Percentiles rank a stretch among this genome's conserved stretches.
These are phyloP conservation scores for Toxotes chatareus DNA, from an alignment of 2,113 vertebrate species.

Conservation along the genomic window DNA sequence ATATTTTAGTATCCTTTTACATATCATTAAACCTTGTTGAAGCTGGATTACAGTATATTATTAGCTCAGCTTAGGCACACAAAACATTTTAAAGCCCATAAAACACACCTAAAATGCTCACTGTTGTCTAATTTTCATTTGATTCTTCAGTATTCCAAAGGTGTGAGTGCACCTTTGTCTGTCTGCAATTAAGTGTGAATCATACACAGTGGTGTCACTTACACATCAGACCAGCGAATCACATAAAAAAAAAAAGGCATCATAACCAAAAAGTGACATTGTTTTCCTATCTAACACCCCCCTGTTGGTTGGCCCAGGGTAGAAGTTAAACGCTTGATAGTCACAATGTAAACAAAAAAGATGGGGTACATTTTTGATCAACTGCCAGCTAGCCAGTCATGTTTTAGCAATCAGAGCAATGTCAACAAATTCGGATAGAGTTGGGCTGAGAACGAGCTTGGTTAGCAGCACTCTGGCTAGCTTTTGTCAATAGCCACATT, in stretches of 20 bases:
- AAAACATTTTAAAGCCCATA: slow-evolving; percentile 3
- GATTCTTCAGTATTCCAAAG: background rate
- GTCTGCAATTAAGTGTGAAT: background rate
- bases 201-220: background rate
- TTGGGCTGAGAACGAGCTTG: background rate
- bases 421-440: background rate
- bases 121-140: background rate
- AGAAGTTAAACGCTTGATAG: no score
- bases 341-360: no score
- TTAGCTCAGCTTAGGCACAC: slow-evolving; percentile 24
- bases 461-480: background rate
- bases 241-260: background rate
- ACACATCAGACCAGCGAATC: background rate
- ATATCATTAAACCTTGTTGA: slow-evolving; percentile 59
- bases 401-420: background rate
- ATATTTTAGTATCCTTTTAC: slow-evolving; percentile 64
- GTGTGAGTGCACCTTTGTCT: background rate
- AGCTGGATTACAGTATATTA: slow-evolving; percentile 34
- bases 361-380: background rate
- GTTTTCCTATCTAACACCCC: background rate
- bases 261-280: no score
- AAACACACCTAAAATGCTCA: slow-evolving; percentile 13
- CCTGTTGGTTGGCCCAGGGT: no score
- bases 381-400: background rate
- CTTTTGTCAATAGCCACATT: no score